A percentile compares a stretch with the other conserved stretches of the same genome.
Evolutionary conservation across 2,113 vertebrate species (phyloP).

Genomic region (Caranx melampygus): DNA sequence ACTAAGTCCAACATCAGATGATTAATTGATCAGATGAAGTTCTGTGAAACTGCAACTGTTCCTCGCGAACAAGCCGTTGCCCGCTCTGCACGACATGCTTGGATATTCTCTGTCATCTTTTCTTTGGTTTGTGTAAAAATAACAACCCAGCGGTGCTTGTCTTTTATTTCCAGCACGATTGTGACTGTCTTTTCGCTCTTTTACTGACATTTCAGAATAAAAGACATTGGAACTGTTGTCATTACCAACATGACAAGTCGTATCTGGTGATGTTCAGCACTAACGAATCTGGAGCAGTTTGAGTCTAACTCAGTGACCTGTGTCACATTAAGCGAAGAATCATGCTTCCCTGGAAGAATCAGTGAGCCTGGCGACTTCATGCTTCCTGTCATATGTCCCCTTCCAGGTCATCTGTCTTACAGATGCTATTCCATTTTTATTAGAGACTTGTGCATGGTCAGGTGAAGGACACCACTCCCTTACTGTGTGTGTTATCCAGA

Average conservation of each 20-base stretch:
- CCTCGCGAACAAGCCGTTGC: neutral
- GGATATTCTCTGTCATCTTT: constrained; percentile 46
- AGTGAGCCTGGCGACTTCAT: neutral
- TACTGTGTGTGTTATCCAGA: neutral
- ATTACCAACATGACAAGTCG: neutral
- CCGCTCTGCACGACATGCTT: neutral
- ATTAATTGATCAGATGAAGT: constrained; percentile 65
- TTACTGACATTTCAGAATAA: neutral
- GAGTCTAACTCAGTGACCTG: constrained; percentile 2
- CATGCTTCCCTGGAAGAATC: neutral
- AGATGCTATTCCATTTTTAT: constrained; percentile 32
- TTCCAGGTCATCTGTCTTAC: constrained; percentile 14
- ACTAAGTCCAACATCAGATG: constrained; percentile 49
- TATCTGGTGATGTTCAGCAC: neutral
- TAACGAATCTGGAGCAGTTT: neutral
- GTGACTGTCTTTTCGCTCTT: neutral
- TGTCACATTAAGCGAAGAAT: neutral
- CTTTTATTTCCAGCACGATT: constrained; percentile 7
- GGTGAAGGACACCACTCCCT: constrained; percentile 50
- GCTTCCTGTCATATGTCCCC: constrained; percentile 16
- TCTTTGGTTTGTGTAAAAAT: constrained; percentile 42
- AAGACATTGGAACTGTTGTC: neutral
- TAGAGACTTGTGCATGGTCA: neutral
- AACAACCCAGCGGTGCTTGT: constrained; percentile 4
- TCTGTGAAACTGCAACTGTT: constrained; percentile 27